These are phyloP conservation scores for Austrolebias charrua DNA, from an alignment of 2,797 vertebrate genomes.

Conservation along the genomic window DNA sequence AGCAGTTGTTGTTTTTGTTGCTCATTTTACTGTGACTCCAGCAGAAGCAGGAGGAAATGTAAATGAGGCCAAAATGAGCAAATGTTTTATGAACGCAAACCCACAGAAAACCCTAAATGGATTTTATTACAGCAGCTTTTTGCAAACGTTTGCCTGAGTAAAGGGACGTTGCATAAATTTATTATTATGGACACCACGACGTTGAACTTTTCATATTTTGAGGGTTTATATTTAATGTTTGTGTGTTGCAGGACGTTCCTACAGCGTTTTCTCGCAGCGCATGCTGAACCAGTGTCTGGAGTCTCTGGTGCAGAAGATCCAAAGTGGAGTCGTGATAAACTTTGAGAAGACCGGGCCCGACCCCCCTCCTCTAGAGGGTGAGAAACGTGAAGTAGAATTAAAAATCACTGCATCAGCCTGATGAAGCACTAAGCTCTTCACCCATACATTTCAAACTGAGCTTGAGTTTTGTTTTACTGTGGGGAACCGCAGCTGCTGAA, in stretches of 20 bases:
- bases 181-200: too few relatives aligned
- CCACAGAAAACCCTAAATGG: too few relatives aligned
- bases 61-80: too few relatives aligned
- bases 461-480: slow-evolving; percentile 15
- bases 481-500: too few relatives aligned
- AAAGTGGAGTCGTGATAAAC: slow-evolving; percentile 96
- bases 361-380: slow-evolving; percentile 90
- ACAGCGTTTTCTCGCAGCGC: slow-evolving; percentile 93
- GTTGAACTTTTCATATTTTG: background rate
- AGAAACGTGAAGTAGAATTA: slow-evolving; percentile 9
- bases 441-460: slow-evolving; percentile 25
- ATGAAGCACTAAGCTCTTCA: slow-evolving; percentile 20
- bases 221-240: background rate
- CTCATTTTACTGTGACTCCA: too few relatives aligned
- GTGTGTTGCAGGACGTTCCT: slow-evolving; percentile 87
- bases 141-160: background rate
- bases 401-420: slow-evolving; percentile 9
- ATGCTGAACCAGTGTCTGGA: slow-evolving; percentile 98
- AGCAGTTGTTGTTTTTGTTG: too few relatives aligned
- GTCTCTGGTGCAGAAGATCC: slow-evolving; percentile 96
- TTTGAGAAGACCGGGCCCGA: slow-evolving; percentile 97
- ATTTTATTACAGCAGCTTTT: background rate
- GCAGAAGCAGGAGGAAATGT: too few relatives aligned
- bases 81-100: too few relatives aligned
- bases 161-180: too few relatives aligned